Percentiles rank a stretch among this genome's conserved stretches.
These are phyloP conservation scores for Acinonyx jubatus DNA, from an alignment of 2,113 vertebrate species.

Conservation along the genomic window DNA sequence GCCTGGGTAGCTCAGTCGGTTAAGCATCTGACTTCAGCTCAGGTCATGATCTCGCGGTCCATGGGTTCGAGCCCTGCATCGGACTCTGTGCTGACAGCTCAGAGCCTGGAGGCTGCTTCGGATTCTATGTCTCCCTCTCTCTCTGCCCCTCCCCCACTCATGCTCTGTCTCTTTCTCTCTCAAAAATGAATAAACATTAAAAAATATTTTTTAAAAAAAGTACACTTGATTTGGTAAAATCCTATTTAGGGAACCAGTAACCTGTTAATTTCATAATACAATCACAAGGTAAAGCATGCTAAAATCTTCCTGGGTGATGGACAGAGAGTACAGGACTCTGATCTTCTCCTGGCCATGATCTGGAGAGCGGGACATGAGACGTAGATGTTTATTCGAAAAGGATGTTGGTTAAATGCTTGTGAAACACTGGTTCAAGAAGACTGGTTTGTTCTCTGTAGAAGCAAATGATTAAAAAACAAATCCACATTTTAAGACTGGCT, in stretches of 20 bases:
- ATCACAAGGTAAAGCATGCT: not conserved
- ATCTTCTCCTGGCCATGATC: not conserved
- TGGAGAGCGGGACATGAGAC: not conserved
- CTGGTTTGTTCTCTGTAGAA: not conserved
- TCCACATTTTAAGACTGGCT: not conserved
- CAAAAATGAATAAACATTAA: too few relatives aligned
- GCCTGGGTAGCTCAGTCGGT: too few relatives aligned
- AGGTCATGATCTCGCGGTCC: too few relatives aligned
- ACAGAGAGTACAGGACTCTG: not conserved
- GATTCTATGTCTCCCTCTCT: too few relatives aligned
- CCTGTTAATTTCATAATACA: constrained; percentile 12
- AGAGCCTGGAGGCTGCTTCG: too few relatives aligned
- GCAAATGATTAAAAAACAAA: not conserved
- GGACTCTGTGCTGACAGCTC: too few relatives aligned
- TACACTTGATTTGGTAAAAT: not conserved
- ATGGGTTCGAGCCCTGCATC: too few relatives aligned
- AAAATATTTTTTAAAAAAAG: not conserved
- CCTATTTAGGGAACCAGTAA: not conserved
- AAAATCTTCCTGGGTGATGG: not conserved
- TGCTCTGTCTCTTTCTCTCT: too few relatives aligned
- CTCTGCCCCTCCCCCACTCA: too few relatives aligned
- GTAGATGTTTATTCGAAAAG: not conserved
- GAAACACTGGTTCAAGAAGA: not conserved
- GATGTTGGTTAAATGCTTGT: not conserved
- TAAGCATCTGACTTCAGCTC: too few relatives aligned